Evolutionary conservation across 2,888 invertebrate species (phyloP).

Genomic region (Coelopa pilipes): DNA sequence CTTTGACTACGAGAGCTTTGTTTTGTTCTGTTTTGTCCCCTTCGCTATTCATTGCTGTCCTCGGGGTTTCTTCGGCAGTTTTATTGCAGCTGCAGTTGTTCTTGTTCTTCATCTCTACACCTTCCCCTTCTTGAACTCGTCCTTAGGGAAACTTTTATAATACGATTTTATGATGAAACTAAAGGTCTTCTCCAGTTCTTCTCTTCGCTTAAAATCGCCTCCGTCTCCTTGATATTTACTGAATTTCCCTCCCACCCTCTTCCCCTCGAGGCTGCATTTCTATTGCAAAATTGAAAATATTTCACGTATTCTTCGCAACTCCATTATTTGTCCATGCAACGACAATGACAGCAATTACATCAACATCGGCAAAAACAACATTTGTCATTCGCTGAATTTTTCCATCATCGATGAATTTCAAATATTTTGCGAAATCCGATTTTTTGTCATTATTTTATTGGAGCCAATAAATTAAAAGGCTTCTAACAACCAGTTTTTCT

Average conservation of each 20-base stretch:
- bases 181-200: too few species aligned
- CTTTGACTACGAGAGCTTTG: background rate
- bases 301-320: constrained; percentile 10
- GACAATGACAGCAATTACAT: background rate
- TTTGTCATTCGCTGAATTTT: constrained; percentile 25
- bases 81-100: background rate
- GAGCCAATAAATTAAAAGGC: too few species aligned
- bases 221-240: background rate
- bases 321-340: constrained; percentile 10
- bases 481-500: too few species aligned
- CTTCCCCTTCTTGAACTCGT: background rate
- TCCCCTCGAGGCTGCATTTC: background rate
- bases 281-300: constrained; percentile 1
- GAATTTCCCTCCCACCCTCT: background rate
- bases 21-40: background rate
- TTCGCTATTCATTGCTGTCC: background rate
- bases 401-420: constrained; percentile 19
- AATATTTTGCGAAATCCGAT: constrained; percentile 9
- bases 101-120: background rate
- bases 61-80: background rate
- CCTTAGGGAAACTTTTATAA: too few species aligned
- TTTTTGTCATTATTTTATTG: background rate
- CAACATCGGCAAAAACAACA: background rate
- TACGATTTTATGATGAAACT: too few species aligned
- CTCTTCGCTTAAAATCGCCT: background rate